These are phyloP conservation scores for Rutilus rutilus DNA, from an alignment of 2,113 vertebrate species.

Conservation along the genomic window DNA sequence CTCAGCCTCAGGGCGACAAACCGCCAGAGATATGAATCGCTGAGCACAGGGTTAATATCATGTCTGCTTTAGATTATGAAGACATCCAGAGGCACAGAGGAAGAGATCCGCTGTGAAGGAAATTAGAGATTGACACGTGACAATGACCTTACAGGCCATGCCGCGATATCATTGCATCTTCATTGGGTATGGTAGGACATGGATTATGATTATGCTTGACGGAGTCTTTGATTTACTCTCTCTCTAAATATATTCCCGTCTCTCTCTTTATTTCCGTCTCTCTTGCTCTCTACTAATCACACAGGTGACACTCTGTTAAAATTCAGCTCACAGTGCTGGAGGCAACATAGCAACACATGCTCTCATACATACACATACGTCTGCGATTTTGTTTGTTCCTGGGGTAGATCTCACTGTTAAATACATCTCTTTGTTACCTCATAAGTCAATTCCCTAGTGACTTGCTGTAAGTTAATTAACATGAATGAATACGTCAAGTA, in stretches of 20 bases:
- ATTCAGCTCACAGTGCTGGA: constrained; percentile 39
- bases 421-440: constrained; percentile 54
- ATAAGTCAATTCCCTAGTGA: constrained; percentile 50
- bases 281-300: constrained; percentile 43
- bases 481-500: constrained; percentile 56
- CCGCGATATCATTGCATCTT: constrained; percentile 3
- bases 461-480: constrained; percentile 57
- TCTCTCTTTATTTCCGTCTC: constrained; percentile 22
- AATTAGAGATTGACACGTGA: constrained; percentile 59
- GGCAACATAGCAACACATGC: constrained; percentile 47
- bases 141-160: constrained; percentile 42
- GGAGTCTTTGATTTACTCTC: constrained; percentile 18
- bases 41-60: constrained; percentile 53
- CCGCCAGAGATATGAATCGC: constrained; percentile 59
- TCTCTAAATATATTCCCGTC: constrained; percentile 10
- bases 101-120: constrained; percentile 32
- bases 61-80: constrained; percentile 55
- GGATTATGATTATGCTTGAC: constrained; percentile 22
- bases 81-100: constrained; percentile 45
- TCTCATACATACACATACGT: constrained; percentile 29
- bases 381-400: constrained; percentile 51
- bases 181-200: constrained; percentile 21
- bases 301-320: constrained; percentile 49
- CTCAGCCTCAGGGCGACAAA: constrained; percentile 63
- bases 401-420: constrained; percentile 50